Evolutionary conservation across 2,113 vertebrate species (phyloP), one percentile per base, ranked within the genome.

Genomic region (Oceanites oceanicus): DNA sequence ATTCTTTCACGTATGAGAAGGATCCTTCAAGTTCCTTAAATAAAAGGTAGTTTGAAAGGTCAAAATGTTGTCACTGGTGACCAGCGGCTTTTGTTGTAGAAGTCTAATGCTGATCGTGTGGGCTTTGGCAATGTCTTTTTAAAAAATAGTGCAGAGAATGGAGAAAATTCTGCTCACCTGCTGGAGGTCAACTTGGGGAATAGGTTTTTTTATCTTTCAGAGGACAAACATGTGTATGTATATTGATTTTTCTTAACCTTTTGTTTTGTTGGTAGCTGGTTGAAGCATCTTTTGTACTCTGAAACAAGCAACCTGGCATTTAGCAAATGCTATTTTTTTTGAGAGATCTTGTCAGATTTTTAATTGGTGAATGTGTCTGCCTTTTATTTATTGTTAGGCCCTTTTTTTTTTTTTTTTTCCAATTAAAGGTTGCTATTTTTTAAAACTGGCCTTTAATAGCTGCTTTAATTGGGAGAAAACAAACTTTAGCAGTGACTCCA

Each of bases 321-420:
- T 98, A 89, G 85, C 85, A 97, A 97, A 90, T 67, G 84, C 23
- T 84, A 15, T 71, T 86, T 95, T 94, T 94, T 94, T 77, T 45
- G 66, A 86, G 85, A 92, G 66, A 92, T 96, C 94, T 94, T 97
- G 97, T 97, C 97, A 97, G 79, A 78, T 92, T 97, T 97, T 98
- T 97, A 98, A 98, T 98, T 98, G 96, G 97, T 90, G 90, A 94
- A 92, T 68, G 61, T 97, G 95, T 86, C 94, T 98, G 59, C 93
- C 79, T 92, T 92, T 90, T 96, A 84, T 92, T 97, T 96, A 73
- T 81, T 93, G 89, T 93, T 95, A 88, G 95, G 92, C 8, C 13
- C 91, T 97, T 97, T 96, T 97, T 96, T 94, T 92, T 97, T 97
- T 96, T 97, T 96, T 94, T 88, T 95, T 94, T 89, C 97, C 96